A percentile compares a stretch with the other conserved stretches of the same genome.
These are phyloP conservation scores for Candoia aspera DNA, from an alignment of 2,113 vertebrate genomes.

Conservation along the genomic window DNA sequence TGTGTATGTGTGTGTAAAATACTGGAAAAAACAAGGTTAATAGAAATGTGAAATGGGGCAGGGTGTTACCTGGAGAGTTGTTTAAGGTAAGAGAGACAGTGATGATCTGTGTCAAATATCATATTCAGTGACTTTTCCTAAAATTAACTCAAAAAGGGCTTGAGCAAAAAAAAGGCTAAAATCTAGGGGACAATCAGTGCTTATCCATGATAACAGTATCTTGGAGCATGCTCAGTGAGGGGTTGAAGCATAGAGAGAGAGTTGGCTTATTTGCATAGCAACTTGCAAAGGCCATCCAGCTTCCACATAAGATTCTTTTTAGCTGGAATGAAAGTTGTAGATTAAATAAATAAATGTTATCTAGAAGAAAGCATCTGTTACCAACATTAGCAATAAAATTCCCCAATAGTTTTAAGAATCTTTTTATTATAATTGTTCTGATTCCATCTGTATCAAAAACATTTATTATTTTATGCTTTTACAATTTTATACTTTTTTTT, in stretches of 20 bases:
- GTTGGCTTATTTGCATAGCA: neutral
- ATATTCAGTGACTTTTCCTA: neutral
- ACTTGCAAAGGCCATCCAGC: neutral
- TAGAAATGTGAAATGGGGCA: neutral
- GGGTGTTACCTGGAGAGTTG: neutral
- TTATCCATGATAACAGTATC: neutral
- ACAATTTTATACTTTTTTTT: constrained; percentile 35
- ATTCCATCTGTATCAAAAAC: constrained; percentile 1
- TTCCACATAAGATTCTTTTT: neutral
- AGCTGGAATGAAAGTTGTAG: neutral
- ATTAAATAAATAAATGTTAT: constrained; percentile 7
- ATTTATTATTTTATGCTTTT: neutral
- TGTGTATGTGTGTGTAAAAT: neutral
- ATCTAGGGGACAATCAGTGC: neutral
- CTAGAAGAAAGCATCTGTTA: constrained; percentile 3
- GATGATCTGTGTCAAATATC: neutral
- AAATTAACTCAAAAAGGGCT: neutral
- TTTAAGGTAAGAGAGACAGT: neutral
- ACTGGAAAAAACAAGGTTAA: neutral
- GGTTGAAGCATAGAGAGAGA: neutral
- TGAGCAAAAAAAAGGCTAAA: neutral
- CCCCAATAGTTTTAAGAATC: neutral
- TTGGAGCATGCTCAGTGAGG: neutral
- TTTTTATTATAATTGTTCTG: neutral
- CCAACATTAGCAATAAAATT: neutral